A percentile compares a stretch with the other conserved stretches of the same genome.
These are phyloP conservation scores for Kuschelorhynchus macadamiae DNA, from an alignment of 2,888 invertebrate genomes.

Conservation along the genomic window DNA sequence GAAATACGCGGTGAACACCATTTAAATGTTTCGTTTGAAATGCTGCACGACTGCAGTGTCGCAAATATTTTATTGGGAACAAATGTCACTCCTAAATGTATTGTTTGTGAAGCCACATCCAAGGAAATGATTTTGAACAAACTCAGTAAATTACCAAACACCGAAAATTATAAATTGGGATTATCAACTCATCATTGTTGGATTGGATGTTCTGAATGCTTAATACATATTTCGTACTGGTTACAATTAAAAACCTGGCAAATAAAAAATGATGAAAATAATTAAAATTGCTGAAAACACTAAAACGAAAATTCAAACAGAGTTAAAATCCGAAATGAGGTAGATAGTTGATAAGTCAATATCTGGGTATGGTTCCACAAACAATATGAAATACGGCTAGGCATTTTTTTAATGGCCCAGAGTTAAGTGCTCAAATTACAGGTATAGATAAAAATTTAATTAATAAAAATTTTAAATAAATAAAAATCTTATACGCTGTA, in stretches of 20 bases:
- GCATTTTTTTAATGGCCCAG: conserved; percentile 1
- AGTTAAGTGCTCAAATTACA: too few relatives aligned
- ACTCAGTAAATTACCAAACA: not conserved
- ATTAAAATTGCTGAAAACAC: conserved; percentile 50
- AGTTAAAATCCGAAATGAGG: conserved; percentile 14
- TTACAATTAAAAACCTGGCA: conserved; percentile 56
- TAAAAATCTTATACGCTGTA: too few relatives aligned
- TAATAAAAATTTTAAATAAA: too few relatives aligned
- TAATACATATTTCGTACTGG: not conserved
- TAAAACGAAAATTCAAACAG: conserved; percentile 32
- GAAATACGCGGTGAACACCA: not conserved
- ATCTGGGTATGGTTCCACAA: conserved; percentile 9
- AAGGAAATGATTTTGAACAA: not conserved
- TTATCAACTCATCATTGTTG: not conserved
- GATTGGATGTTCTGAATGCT: not conserved
- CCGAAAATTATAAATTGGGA: not conserved
- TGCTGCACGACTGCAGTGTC: conserved; percentile 6
- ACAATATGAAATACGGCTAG: conserved; percentile 3
- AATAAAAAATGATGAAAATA: conserved; percentile 53
- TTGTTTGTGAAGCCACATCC: conserved; percentile 3
- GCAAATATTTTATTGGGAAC: conserved; percentile 18
- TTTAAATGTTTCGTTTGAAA: not conserved
- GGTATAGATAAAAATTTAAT: too few relatives aligned
- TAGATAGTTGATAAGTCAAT: too few relatives aligned
- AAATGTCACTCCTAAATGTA: not conserved